Conservation (phyloP, 2,113 vertebrate genomes). For the Neolamprologus caudopunctatus region DNA sequence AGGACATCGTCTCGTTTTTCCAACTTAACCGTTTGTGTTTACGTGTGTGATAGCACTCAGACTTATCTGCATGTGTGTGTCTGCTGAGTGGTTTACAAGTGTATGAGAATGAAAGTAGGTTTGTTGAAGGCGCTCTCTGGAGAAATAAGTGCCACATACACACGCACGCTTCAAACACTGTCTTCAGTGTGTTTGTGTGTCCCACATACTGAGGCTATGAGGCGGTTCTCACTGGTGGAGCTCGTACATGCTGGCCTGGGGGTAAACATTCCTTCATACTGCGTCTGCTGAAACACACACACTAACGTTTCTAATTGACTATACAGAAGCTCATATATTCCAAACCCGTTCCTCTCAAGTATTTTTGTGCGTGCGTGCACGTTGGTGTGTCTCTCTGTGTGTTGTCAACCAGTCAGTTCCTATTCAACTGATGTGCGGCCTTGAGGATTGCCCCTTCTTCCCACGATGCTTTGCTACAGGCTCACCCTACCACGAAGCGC, state of each 20-base stretch:
- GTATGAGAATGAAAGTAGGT: not conserved
- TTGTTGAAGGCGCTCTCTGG: not conserved
- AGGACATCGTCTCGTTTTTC: not conserved
- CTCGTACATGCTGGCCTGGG: conserved; percentile 28
- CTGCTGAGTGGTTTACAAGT: not conserved
- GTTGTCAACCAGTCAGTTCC: conserved; percentile 5
- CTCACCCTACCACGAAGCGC: not conserved
- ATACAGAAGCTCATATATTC: not conserved
- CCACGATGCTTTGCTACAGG: not conserved
- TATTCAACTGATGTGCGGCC: conserved; percentile 11
- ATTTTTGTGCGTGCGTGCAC: not conserved
- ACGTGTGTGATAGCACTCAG: not conserved
- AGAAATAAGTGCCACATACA: not conserved
- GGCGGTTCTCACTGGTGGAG: conserved; percentile 16
- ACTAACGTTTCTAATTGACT: conserved; percentile 8
- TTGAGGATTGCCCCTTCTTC: conserved; percentile 4
- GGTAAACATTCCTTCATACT: conserved; percentile 33
- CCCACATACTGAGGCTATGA: conserved; percentile 13
- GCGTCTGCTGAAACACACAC: not conserved
- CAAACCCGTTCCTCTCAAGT: not conserved
- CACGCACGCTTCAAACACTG: not conserved
- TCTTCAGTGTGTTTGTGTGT: conserved; percentile 12
- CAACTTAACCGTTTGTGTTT: not conserved
- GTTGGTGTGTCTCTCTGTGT: not conserved
- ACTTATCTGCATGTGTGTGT: not conserved